Evolutionary conservation across 2,113 vertebrate genomes (phyloP).

Genomic region (Turdus rufiventris): DNA sequence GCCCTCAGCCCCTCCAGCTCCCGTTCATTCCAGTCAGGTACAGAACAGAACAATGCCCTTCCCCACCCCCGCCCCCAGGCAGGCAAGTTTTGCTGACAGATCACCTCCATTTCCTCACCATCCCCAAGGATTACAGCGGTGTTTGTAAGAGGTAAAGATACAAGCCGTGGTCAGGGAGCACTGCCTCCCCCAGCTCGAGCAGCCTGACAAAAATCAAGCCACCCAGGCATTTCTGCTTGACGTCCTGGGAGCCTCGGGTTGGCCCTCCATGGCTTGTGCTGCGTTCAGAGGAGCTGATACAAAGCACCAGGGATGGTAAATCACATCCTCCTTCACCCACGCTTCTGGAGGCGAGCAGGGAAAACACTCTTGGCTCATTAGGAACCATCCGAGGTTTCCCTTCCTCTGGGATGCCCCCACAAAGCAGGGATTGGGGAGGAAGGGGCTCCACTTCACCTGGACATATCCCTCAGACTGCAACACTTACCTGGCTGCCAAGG

Average conservation of each 20-base stretch:
- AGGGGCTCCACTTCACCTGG: constrained; percentile 1
- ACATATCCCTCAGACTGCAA: neutral
- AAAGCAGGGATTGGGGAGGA: neutral
- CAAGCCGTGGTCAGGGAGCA: neutral
- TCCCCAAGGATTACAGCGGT: neutral
- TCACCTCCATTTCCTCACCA: constrained; percentile 6
- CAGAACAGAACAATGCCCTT: neutral
- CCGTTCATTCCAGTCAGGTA: neutral
- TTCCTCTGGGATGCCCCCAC: neutral
- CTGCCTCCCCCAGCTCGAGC: neutral
- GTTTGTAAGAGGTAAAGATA: neutral
- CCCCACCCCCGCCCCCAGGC: neutral
- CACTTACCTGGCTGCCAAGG: constrained; percentile 23
- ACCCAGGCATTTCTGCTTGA: neutral
- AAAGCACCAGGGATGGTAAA: neutral
- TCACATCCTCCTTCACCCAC: neutral
- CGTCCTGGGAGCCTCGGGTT: neutral
- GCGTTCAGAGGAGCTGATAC: neutral
- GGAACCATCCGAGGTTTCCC: neutral
- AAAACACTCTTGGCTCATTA: neutral
- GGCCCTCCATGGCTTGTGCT: neutral
- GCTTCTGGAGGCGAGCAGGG: neutral
- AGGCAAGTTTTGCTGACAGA: neutral
- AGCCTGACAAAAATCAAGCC: neutral
- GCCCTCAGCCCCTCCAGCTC: neutral